Evolutionary conservation across 2,888 invertebrate genomes (phyloP).

Genomic region (Cryptocheilus praepositus): DNA sequence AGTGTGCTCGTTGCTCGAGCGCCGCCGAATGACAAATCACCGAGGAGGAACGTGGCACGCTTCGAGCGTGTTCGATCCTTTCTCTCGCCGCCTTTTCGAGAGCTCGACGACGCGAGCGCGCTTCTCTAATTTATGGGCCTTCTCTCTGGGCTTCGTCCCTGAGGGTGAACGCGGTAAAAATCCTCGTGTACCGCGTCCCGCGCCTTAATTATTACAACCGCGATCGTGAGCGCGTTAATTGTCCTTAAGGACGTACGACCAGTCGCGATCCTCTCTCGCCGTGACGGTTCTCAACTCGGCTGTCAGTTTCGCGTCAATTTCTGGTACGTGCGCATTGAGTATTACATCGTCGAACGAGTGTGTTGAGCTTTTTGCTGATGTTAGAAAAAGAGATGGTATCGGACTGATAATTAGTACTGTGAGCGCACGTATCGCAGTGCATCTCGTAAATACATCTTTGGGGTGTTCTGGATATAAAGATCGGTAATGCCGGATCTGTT

Average conservation of each 20-base stretch:
- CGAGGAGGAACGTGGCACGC: conserved; percentile 16
- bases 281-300: not conserved
- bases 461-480: too few species aligned
- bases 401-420: too few species aligned
- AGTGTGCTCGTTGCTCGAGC: not conserved
- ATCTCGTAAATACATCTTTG: too few species aligned
- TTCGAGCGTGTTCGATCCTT: conserved; percentile 22
- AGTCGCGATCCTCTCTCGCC: not conserved
- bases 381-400: too few species aligned
- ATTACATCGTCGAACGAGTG: too few species aligned
- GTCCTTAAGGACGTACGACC: conserved; percentile 7
- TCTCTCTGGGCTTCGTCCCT: conserved; percentile 9
- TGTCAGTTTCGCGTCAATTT: too few species aligned
- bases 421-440: too few species aligned
- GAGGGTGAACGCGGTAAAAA: conserved; percentile 8
- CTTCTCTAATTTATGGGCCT: conserved; percentile 20
- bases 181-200: conserved; percentile 17
- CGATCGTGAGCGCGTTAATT: conserved; percentile 15
- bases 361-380: too few species aligned
- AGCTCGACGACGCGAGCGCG: conserved; percentile 3
- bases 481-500: too few species aligned
- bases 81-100: conserved; percentile 14
- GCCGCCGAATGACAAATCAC: conserved; percentile 12
- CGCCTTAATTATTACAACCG: conserved; percentile 14
- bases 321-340: too few species aligned